Evolutionary conservation across 2,888 invertebrate genomes (phyloP).

Genomic region (Drosophila buzzatii): DNA sequence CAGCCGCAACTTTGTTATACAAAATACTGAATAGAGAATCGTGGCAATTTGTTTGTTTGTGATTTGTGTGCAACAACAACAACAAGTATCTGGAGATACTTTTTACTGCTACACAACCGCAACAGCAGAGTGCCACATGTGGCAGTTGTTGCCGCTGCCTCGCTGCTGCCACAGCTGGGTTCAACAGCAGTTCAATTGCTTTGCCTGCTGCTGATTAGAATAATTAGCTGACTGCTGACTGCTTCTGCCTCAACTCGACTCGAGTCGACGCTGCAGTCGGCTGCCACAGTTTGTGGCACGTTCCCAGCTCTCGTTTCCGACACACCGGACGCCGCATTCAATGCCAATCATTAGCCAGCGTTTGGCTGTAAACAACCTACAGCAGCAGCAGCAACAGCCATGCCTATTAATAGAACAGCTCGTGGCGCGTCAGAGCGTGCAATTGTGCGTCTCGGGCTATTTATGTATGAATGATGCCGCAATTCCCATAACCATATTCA

Average conservation of each 20-base stretch:
- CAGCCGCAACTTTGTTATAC: conserved; percentile 70
- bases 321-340: conserved; percentile 43
- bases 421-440: conserved; percentile 48
- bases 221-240: conserved; percentile 56
- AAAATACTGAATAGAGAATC: conserved; percentile 58
- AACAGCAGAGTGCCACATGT: conserved; percentile 45
- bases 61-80: conserved; percentile 47
- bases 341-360: conserved; percentile 71
- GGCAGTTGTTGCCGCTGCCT: conserved; percentile 22
- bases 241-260: conserved; percentile 13
- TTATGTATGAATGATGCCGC: conserved; percentile 61
- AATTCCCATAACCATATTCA: neutral
- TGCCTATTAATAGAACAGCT: conserved; percentile 63
- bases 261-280: neutral
- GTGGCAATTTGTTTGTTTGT: conserved; percentile 31
- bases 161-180: conserved; percentile 50
- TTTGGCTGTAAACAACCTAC: conserved; percentile 61
- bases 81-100: conserved; percentile 38
- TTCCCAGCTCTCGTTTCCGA: conserved; percentile 42
- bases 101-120: conserved; percentile 13
- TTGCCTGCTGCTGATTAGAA: conserved; percentile 56
- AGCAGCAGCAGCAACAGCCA: conserved; percentile 2
- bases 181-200: conserved; percentile 77
- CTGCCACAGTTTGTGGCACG: conserved; percentile 69
- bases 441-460: conserved; percentile 38